A percentile compares a stretch with the other conserved stretches of the same genome.
Evolutionary conservation across 2,888 invertebrate species (phyloP).

Genomic region (Melanotus villosus): DNA sequence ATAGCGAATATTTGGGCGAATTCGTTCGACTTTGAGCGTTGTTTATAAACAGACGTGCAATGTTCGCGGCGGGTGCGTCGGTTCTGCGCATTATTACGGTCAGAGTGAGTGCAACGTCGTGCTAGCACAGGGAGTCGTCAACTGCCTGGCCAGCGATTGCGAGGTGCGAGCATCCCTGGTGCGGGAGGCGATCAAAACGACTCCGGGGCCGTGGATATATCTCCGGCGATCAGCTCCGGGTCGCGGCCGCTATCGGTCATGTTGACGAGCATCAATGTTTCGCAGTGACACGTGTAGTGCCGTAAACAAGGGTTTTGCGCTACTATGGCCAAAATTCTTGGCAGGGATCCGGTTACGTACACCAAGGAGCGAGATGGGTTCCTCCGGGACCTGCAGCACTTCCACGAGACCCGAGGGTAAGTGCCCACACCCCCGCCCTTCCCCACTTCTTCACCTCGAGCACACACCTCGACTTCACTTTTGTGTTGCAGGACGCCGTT

Average conservation of each 20-base stretch:
- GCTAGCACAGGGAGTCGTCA: constrained; percentile 70
- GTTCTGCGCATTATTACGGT: constrained; percentile 69
- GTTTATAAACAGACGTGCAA: constrained; percentile 61
- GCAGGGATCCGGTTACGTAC: constrained; percentile 82
- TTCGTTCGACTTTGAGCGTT: constrained; percentile 59
- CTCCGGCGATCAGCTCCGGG: constrained; percentile 58
- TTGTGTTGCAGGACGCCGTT: constrained; percentile 72
- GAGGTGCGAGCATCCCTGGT: constrained; percentile 66
- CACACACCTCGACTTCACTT: constrained; percentile 36
- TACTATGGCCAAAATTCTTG: constrained; percentile 76
- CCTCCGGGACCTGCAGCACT: constrained; percentile 88
- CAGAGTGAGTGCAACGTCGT: constrained; percentile 68
- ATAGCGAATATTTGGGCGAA: constrained; percentile 47
- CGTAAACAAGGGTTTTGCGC: constrained; percentile 59
- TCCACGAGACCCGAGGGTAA: constrained; percentile 94
- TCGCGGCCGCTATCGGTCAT: constrained; percentile 65
- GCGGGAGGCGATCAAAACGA: constrained; percentile 67
- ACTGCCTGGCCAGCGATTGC: constrained; percentile 65
- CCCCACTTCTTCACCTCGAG: constrained; percentile 40
- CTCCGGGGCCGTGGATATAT: constrained; percentile 61
- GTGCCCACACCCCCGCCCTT: constrained; percentile 61
- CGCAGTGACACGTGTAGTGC: constrained; percentile 66
- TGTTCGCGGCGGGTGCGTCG: constrained; percentile 64
- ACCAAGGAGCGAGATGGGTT: constrained; percentile 85
- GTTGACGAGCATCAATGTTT: constrained; percentile 63